A percentile compares a stretch with the other conserved stretches of the same genome.
Evolutionary conservation across 2,113 vertebrate genomes (phyloP).

Genomic region (Megaleporinus macrocephalus): DNA sequence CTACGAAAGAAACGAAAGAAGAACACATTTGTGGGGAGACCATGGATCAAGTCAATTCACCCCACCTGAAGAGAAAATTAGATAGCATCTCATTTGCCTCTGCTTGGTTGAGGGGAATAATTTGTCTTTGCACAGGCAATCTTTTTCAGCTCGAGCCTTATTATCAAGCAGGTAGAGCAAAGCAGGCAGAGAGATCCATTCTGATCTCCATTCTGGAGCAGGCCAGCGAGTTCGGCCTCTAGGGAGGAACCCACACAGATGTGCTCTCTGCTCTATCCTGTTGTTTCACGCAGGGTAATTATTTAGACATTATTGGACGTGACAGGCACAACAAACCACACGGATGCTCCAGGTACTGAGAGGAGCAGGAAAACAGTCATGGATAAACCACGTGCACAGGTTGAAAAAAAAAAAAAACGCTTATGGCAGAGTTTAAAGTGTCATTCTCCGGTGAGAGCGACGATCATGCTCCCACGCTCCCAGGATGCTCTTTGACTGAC

Average conservation of each 20-base stretch:
- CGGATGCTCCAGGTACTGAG: slow-evolving; percentile 2
- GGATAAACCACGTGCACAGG: background rate
- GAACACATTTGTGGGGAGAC: background rate
- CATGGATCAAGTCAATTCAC: slow-evolving; percentile 6
- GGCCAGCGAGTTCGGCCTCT: slow-evolving; percentile 22
- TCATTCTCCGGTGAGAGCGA: background rate
- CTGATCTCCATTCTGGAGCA: slow-evolving; percentile 22
- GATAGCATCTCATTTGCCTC: slow-evolving; percentile 22
- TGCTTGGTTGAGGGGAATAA: background rate
- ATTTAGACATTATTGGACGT: slow-evolving; percentile 40
- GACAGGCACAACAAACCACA: slow-evolving; percentile 42
- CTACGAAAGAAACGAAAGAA: no score
- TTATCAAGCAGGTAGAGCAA: slow-evolving; percentile 37
- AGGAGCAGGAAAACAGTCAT: slow-evolving; percentile 12
- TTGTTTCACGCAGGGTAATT: slow-evolving; percentile 37
- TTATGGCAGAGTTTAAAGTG: slow-evolving; percentile 7
- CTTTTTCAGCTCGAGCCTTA: slow-evolving; percentile 22
- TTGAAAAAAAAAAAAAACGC: background rate
- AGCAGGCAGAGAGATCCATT: slow-evolving; percentile 31
- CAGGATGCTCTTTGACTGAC: slow-evolving; percentile 9
- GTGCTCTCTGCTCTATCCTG: slow-evolving; percentile 40
- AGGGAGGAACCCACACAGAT: slow-evolving; percentile 35
- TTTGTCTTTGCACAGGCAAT: background rate
- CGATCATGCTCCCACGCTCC: background rate
- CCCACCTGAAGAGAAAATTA: slow-evolving; percentile 10